Base-by-base conservation (phyloP, 2,888 invertebrate species). In the Mesoligia furuncula region DNA sequence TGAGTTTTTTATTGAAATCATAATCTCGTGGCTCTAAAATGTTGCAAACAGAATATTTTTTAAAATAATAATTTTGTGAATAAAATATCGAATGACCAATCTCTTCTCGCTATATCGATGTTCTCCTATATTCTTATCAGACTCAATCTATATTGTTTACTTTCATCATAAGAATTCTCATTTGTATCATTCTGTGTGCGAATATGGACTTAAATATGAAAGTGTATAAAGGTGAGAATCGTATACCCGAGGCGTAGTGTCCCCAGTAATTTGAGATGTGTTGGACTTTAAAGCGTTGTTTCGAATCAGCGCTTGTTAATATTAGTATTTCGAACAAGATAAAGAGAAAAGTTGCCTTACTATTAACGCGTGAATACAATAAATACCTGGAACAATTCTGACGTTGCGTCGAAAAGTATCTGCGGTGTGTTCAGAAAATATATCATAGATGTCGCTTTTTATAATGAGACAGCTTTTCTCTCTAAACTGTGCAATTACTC, bases 71-170 rank as follows among this genome's bases (percentile, higher is more conserved):
- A 70, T 66, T 74, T 73, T 74, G 48, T 75, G 67, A 64, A 72
- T 68, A 75, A 77, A 77, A 75, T 76, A 74, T 80, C 70, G 65
- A 79, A 77, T 80, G 82, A 81, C 82, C 84, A 81, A 87, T 75
- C 51, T 82, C 42, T 79, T 62, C 69, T 67, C 51, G 13, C 71
- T 72, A n/a, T 45, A 77, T 77, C 61, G 24, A 75, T 76, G 65
- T 81, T 69, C 61, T 67, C 57, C 57, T 69, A 75, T 79, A 70
- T 75, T 75, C 79, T 77, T 75, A 77, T 74, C 39, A 51, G 13
- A 57, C n/a, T 65, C 24, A 48, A 76, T 59, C 42, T 72, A 54
- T 9, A 39, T 48, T 51, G 54, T 57, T 39, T 66, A 69, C 59
- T 61, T 64, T 48, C n/a, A 65, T 75, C 51, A 39, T 51, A 75